These are phyloP conservation scores for Sphaerophoria taeniata DNA, from an alignment of 2,888 invertebrate genomes.

Conservation along the genomic window DNA sequence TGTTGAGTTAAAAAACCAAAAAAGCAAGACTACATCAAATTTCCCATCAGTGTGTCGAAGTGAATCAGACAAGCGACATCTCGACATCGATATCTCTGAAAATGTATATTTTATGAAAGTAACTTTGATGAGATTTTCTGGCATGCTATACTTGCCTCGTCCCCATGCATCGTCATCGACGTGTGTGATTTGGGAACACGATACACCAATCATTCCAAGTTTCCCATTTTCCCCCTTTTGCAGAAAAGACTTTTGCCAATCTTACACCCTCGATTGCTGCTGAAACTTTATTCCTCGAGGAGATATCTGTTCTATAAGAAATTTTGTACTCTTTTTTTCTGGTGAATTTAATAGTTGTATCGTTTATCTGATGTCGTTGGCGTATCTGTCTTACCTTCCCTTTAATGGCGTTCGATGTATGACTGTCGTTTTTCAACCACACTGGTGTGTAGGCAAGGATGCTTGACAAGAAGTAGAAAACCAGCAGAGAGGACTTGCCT, in stretches of 20 bases:
- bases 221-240: neutral
- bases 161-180: too few relatives aligned
- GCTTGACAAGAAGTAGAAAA: neutral
- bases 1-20: neutral
- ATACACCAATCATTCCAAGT: neutral
- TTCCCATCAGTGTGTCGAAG: neutral
- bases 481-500: neutral
- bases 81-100: neutral
- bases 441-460: neutral
- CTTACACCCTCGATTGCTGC: neutral
- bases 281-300: neutral
- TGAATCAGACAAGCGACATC: constrained; percentile 1
- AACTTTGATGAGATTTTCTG: neutral
- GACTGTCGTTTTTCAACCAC: too few relatives aligned
- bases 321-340: neutral
- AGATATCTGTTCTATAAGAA: neutral
- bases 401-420: too few relatives aligned
- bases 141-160: neutral
- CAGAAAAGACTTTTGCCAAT: neutral
- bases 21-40: neutral
- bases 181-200: neutral
- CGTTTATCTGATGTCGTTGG: neutral
- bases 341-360: neutral
- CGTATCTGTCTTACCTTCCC: neutral
- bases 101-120: neutral